These are phyloP conservation scores for Nezara viridula DNA, from an alignment of 2,888 invertebrate species.

Conservation along the genomic window DNA sequence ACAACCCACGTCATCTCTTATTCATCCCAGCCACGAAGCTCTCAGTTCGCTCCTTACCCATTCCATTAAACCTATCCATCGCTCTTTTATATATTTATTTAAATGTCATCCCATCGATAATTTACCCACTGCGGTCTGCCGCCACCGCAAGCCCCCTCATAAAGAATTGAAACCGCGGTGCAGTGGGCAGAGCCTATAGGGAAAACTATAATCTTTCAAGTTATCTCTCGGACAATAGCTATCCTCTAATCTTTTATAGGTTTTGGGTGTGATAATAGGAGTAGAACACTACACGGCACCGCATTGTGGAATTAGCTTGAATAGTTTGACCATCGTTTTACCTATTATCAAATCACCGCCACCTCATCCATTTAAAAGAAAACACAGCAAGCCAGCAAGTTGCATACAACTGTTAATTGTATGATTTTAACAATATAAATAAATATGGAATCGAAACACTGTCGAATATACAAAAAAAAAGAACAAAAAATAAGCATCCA, in stretches of 20 bases:
- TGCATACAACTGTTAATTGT: too few relatives aligned
- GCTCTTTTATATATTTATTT: slow-evolving; percentile 31
- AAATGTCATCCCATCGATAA: background rate
- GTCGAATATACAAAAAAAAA: too few relatives aligned
- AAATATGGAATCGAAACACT: too few relatives aligned
- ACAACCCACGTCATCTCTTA: background rate
- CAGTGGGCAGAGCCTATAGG: background rate
- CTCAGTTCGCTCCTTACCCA: slow-evolving; percentile 12
- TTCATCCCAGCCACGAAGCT: background rate
- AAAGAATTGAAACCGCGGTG: background rate
- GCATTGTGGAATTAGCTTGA: background rate
- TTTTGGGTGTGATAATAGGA: background rate
- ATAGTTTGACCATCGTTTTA: background rate
- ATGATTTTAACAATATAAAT: too few relatives aligned
- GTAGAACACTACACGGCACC: background rate
- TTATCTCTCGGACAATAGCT: background rate
- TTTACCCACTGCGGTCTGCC: background rate
- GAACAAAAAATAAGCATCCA: too few relatives aligned
- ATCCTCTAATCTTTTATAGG: background rate
- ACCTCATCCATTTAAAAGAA: too few relatives aligned
- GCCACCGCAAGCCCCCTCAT: background rate
- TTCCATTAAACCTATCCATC: background rate
- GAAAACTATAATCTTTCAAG: slow-evolving; percentile 23
- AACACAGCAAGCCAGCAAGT: too few relatives aligned
- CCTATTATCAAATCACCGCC: too few relatives aligned